These are phyloP conservation scores for Carlito syrichta DNA, from an alignment of 2,113 vertebrate species.

Conservation along the genomic window DNA sequence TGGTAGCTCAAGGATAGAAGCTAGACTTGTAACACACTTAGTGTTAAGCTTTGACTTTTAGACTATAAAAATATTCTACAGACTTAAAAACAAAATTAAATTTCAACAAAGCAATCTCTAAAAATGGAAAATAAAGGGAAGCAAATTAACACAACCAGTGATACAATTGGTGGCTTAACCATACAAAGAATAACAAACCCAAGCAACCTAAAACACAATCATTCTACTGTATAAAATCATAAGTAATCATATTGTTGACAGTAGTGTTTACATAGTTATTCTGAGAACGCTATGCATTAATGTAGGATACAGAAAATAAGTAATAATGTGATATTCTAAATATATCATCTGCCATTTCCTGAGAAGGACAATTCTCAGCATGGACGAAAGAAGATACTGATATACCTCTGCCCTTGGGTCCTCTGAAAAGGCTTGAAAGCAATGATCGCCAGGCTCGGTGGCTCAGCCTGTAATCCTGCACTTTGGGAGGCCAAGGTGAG, in stretches of 20 bases:
- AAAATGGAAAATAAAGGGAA: conserved; percentile 24
- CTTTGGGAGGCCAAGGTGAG: too few relatives aligned
- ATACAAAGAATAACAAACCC: not conserved
- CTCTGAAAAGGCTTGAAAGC: not conserved
- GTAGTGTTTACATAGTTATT: not conserved
- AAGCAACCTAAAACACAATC: not conserved
- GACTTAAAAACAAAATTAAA: not conserved
- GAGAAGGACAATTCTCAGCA: not conserved
- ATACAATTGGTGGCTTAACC: not conserved
- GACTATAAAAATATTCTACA: not conserved
- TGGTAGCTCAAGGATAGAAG: not conserved
- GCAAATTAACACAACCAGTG: not conserved
- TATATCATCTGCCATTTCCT: not conserved
- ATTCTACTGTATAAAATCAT: not conserved
- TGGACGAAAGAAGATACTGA: not conserved
- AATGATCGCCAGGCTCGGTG: too few relatives aligned
- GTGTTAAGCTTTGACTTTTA: not conserved
- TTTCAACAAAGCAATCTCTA: not conserved
- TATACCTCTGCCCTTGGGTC: not conserved
- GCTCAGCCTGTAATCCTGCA: too few relatives aligned
- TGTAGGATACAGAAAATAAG: not conserved
- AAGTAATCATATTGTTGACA: not conserved
- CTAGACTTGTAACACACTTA: not conserved
- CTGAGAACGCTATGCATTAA: not conserved
- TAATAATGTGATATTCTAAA: not conserved